Base-by-base conservation (phyloP, 2,113 vertebrate genomes). In the Heterotilapia buettikoferi region DNA sequence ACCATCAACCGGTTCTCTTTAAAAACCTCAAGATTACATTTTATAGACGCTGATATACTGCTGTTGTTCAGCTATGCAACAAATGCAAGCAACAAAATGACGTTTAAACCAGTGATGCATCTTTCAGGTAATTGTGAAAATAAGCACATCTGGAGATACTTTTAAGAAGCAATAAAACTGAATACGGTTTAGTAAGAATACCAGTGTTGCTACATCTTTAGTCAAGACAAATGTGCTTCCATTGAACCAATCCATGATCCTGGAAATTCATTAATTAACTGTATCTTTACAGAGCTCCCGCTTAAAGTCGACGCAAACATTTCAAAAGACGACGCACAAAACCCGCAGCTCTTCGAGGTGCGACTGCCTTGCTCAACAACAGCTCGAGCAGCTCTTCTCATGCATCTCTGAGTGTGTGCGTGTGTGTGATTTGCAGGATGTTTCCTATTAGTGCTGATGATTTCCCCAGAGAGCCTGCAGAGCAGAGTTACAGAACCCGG, bases 371-470 rank as follows among this genome's bases (percentile, higher is more conserved):
- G 85, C 83, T 90, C 56, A 16, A 79, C 19, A 52, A 45, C 61
- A 80, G 66, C 88, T 63, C 24, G 29, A 76, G 59, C 82, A 68
- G 29, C 71, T 54, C 33, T 9, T 26, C 50, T 71, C 26, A 8
- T 61, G 57, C 40, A 43, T 52, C 29, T 80, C 45, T 79, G 83
- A 29, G 71, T 76, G 24, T 76, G 71, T 71, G 36, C 57, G 31
- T 50, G 84, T 50, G 83, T 53, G 83, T 76, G 83, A 80, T 47
- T 31, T 83, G n/a, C 81, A 71, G 86, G 91, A 93, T 96, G 95
- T 95, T 97, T 96, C 93, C 86, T 85, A 96, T 96, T 96, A 96
- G 90, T 40, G 88, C 76, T 2, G 79, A 83, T 94, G 86, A 94
- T 95, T 96, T 96, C 94, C 93, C 93, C 26, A 53, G 86, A 92